Evolutionary conservation across 2,888 invertebrate species (phyloP), one percentile per base, ranked within the genome.

Genomic region (Orchestes rusci): DNA sequence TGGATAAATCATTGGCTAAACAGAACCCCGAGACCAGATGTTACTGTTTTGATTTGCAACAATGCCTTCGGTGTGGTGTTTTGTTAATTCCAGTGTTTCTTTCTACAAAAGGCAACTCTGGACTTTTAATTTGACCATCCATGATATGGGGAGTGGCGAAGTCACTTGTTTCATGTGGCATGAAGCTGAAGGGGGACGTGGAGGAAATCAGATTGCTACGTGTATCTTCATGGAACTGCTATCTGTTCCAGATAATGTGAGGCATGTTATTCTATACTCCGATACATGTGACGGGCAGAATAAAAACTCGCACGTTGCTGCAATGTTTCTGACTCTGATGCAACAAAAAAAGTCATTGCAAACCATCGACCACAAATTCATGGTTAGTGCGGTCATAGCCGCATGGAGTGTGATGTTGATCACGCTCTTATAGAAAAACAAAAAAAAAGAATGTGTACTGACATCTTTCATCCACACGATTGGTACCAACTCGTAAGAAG

Each of bases 21-120:
- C 16, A 1, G 8, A 23, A 40, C 8, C 20, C 16, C 3, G 7
- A 5, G 5, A 39, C 8, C 12, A 30, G 30, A 38, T 5, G 4
- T 15, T 31, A 12, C 16, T 16, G 20, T 16, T 39, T 39, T 12
- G 39, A 39, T 16, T 18, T 39, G 3, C 39, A 39, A 16, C 34
- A 41, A 18, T 41, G 41, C n/a, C 23, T 33, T 4, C 33, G n/a
- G n/a, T 19, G 12, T 34, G 33, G 12, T 28, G 33, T 5, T 28
- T 17, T 33, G 28, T 28, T 16, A 31, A 10, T 28, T 42, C 12
- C 3, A 17, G 10, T 12, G 16, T 34, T 12, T 12, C 3, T 39
- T 49, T 49, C 41, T 46, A 46, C 16, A 46, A 50, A 46, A 35
- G 40, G 12, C 40, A 50, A 18, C 27, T n/a, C n/a, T n/a, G n/a